Base-by-base conservation (phyloP, 30 jellyfish, hydroid and myxozoan species). In the Cassiopea andromeda region DNA sequence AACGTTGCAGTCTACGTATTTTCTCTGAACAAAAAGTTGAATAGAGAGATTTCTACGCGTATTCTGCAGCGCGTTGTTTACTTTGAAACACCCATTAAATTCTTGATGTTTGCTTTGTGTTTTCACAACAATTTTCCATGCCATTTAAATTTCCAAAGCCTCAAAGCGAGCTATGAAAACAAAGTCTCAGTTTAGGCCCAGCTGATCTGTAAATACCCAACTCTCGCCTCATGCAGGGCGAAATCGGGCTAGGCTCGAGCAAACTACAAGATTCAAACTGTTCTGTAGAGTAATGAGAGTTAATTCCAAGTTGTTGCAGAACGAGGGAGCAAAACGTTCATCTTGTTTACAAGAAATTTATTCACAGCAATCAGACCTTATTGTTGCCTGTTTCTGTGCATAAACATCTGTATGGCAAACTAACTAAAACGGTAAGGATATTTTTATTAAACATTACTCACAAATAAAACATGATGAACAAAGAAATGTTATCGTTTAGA, bases 41-140 rank as follows among this genome's bases (percentile, higher is more conserved):
- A 16, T 70, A 10, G 50, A 19, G 47, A 4, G 38, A 70, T 70
- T 43, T 18, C 54, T 70, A n/a, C 5, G 54, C 16, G 49, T 54
- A 70, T 70, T 70, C 38, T 27, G 49, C 6, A 8, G 79, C 13
- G 86, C 49, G 66, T 81, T 81, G 90, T 81, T 81, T 81, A 81
- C 78, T 44, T 71, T 27, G 46, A 70, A 83, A 69, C 9, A 69
- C 12, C 79, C 60, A 57, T 71, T 44, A 60, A 19, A 48, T 69
- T 78, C 84, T 83, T 49, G 46, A 69, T 83, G 91, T 83, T 83
- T 69, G 70, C 84, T 54, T 83, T 83, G 80, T 72, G 13, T 44
- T 27, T 61, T 61, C 47, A 80, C 64, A n/a, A 19, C 75, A 45
- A 58, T 58, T 46, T 46, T 60, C 60, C 47, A 54, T 54, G 61